Conservation (phyloP, 2,888 invertebrate genomes). For the Rapana venosa region DNA sequence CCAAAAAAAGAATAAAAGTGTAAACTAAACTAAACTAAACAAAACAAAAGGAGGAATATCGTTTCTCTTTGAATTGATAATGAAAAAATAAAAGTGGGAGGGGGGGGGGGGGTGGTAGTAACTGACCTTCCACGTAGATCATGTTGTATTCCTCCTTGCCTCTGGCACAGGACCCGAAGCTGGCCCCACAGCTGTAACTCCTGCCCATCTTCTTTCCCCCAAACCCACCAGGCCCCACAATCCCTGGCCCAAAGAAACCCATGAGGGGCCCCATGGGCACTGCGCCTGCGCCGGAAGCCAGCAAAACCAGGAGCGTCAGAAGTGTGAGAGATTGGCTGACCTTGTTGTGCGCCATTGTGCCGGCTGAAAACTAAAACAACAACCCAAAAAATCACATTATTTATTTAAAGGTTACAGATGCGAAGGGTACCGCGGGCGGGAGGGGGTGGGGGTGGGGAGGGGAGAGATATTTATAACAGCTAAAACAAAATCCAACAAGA, state of each 20-base stretch:
- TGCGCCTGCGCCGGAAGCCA: slow-evolving; percentile 1
- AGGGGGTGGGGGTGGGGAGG: no score
- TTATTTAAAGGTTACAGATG: no score
- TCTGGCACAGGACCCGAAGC: slow-evolving; percentile 15
- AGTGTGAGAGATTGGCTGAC: slow-evolving; percentile 18
- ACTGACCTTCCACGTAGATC: background rate
- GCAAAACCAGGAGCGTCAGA: background rate
- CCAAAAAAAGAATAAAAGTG: no score
- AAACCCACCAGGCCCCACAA: background rate
- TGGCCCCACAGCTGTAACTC: slow-evolving; percentile 28
- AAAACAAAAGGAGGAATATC: no score
- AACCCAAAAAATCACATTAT: no score
- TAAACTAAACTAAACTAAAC: no score
- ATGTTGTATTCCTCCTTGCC: background rate
- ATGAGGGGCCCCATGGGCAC: slow-evolving; percentile 26
- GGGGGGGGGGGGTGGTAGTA: no score
- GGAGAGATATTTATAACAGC: no score
- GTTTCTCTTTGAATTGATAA: no score
- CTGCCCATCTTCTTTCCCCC: background rate
- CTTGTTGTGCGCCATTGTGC: slow-evolving; percentile 14
- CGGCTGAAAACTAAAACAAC: background rate
- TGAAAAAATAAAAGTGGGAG: no score
- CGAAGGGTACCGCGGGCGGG: no score
- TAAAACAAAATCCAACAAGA: background rate
- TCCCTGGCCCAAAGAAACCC: background rate